Percentiles rank a stretch among this genome's conserved stretches.
These are phyloP conservation scores for Triplophysa siluroides DNA, from an alignment of 2,113 vertebrate species.

Conservation along the genomic window DNA sequence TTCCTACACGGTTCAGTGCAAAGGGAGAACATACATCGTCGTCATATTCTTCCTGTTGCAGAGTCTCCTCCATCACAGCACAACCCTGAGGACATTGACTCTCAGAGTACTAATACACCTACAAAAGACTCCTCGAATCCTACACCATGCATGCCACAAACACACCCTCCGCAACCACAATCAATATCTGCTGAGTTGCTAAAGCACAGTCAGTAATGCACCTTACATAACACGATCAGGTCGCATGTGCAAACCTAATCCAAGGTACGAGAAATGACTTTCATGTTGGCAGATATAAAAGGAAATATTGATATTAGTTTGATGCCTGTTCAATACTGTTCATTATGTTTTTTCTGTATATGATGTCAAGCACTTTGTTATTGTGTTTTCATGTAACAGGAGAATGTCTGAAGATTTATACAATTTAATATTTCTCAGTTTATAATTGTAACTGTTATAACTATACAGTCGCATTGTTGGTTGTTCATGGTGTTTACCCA, in stretches of 20 bases:
- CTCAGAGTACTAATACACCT: background rate
- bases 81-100: background rate
- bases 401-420: no score
- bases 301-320: no score
- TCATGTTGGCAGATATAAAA: background rate
- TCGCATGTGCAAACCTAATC: background rate
- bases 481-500: no score
- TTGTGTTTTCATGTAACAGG: no score
- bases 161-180: background rate
- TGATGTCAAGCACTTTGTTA: no score
- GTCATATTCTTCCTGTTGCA: slow-evolving; percentile 28
- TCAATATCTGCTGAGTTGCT: background rate
- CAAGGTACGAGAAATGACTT: background rate
- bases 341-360: no score
- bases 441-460: no score
- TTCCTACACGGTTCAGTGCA: slow-evolving; percentile 21
- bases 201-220: background rate
- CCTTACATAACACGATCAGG: background rate
- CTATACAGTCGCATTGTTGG: no score
- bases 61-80: background rate
- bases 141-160: background rate
- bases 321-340: no score
- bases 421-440: no score
- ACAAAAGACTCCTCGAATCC: no score
- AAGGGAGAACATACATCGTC: slow-evolving; percentile 23